Evolutionary conservation across 1,140 invertebrate species (phyloP), one percentile per base, ranked within the genome.

Genomic region (Drosophila sechellia): DNA sequence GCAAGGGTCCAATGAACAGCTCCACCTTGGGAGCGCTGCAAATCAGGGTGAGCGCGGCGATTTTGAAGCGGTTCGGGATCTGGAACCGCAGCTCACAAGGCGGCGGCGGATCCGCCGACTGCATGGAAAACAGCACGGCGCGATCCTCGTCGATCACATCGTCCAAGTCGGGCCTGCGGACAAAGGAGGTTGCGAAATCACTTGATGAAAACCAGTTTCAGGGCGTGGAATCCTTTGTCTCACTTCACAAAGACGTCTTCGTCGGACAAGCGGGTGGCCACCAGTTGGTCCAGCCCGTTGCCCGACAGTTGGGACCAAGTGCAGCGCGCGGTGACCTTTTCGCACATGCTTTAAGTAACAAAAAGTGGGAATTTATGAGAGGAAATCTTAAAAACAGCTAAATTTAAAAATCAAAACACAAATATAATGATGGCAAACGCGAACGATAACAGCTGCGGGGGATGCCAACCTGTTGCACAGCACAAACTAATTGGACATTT

Each of bases 171-270:
- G 90, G 90, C 55, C 90, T 91, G 37, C 25, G 43, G 8, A 50
- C 49, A 74, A 77, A 63, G 56, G 34, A 63, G 17, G n/a, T 59
- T 56, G 34, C 10, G 13, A 40, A 27, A 65, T 40, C 12, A 53
- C 39, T 59, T 34, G 6, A 25, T 17, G n/a, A 35, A 75, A 85
- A 87, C 77, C 65, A 54, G 64, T 77, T 80, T 57, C 13, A 25
- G 71, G 65, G 84, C 56, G 64, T 87, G 52, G 59, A 70, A 59
- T 83, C 66, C 84, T 83, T 89, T 87, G 84, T 87, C 57, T 83
- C 72, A 91, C 90, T 85, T 83, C 11, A 80, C 63, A 66, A 91
- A 91, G 13, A 90, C 63, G 55, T 91, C 86, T 35, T 89, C 83
- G 13, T 89, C 78, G 5, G 77, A 78, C 0, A 64, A 48, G 0